phyloP scores from a whole-genome alignment of 2,888 invertebrate species.

The Athetis lepigone region DNA sequence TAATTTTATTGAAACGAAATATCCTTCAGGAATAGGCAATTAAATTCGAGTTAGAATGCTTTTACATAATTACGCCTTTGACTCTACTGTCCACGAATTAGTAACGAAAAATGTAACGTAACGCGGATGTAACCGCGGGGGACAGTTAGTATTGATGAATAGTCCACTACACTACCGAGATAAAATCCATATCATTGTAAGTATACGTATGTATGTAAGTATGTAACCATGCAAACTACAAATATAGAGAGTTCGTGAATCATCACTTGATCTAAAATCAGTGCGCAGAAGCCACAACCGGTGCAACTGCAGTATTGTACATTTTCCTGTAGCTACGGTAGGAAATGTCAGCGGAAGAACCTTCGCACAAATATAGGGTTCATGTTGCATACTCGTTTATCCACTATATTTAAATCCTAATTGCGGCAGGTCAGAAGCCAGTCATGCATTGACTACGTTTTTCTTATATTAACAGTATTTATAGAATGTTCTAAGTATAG shows the following conservation, averaged over 20 bases:
- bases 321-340: slow-evolving; percentile 37
- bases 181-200: slow-evolving; percentile 20
- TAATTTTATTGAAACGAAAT: too few species aligned
- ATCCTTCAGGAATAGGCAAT: too few species aligned
- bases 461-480: background rate
- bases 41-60: too few species aligned
- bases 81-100: too few species aligned
- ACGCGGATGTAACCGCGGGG: too few species aligned
- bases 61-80: too few species aligned
- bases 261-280: slow-evolving; percentile 6
- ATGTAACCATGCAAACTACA: slow-evolving; percentile 13
- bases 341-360: slow-evolving; percentile 62
- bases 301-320: slow-evolving; percentile 24
- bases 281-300: slow-evolving; percentile 8
- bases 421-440: slow-evolving; percentile 13
- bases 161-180: slow-evolving; percentile 5
- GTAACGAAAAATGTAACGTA: too few species aligned
- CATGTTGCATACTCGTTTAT: slow-evolving; percentile 36
- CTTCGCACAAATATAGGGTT: slow-evolving; percentile 54
- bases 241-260: slow-evolving; percentile 31
- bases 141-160: too few species aligned
- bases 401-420: slow-evolving; percentile 30
- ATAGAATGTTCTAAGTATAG: too few species aligned
- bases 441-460: background rate
- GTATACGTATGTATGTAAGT: background rate